Base-by-base conservation (phyloP, 1,140 invertebrate species). In the Leptinotarsa lineolata region DNA sequence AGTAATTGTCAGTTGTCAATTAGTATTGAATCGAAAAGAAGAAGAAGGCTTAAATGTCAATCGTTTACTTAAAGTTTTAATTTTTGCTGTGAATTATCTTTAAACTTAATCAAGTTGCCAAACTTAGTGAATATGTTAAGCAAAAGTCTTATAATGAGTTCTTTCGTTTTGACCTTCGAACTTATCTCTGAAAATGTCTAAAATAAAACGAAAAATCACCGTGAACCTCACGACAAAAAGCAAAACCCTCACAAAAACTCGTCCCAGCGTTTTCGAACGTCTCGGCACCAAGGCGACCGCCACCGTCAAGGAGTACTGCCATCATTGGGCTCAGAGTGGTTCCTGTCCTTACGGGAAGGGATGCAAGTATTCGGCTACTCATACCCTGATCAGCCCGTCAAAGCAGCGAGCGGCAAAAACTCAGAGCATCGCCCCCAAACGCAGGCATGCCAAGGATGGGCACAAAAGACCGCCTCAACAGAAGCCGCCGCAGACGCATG, bases 241-340 rank as follows among this genome's bases (percentile, higher is more conserved):
- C 83, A 86, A 90, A 85, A 86, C 84, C 79, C 82, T 85, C 79
- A 30, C 45, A 24, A 83, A 83, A 78, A 86, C 84, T 81, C 88
- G 91, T 84, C 91, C 90, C 76, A 92, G 91, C 89, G 92, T 93
- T 75, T 93, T 93, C 86, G 91, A 93, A 86, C 89, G 92, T 79
- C 88, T 93, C 78, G 92, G 92, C 75, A 93, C 91, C 46, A 91
- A 92, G 81, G 87, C 88, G 71, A 84, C 85, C 80, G 82, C 83
- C 72, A 85, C 86, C 79, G 81, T 81, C 72, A 87, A 85, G 80
- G 89, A 92, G 85, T 90, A 89, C 86, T 93, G 91, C 82, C 88
- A 91, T 83, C 91, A 91, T 86, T 92, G 91, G 91, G 88, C 90
- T 68, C 87, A 91, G 80, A 90, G 90, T 86, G 91, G 91, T 79